These are phyloP conservation scores for Drosophila lutescens DNA, from an alignment of 2,888 invertebrate genomes.

Conservation along the genomic window DNA sequence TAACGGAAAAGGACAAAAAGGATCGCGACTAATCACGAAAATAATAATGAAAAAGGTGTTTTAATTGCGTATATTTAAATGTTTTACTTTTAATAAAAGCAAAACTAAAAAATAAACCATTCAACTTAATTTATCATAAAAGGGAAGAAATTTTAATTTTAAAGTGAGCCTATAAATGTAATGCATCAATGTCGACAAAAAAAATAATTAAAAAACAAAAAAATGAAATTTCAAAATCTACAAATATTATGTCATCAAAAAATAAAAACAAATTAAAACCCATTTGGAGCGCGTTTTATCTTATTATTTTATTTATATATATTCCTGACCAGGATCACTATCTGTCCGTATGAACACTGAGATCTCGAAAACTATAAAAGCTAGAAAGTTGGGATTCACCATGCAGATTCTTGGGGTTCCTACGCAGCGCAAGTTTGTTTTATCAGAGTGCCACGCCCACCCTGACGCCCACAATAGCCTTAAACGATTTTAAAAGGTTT, in stretches of 20 bases:
- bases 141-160: conserved; percentile 64
- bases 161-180: conserved; percentile 73
- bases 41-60: conserved; percentile 41
- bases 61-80: conserved; percentile 56
- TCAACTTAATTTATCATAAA: conserved; percentile 71
- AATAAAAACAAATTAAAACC: conserved; percentile 64
- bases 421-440: no score
- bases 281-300: conserved; percentile 29
- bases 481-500: no score
- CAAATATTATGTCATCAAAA: conserved; percentile 55
- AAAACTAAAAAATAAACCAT: conserved; percentile 36
- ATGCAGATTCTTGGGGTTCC: no score
- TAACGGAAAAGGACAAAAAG: conserved; percentile 42
- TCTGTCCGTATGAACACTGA: no score
- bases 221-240: conserved; percentile 46
- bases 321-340: no score
- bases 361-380: no score
- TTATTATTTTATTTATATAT: no score
- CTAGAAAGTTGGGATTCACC: no score
- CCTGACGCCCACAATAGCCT: no score
- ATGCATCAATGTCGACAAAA: conserved; percentile 66
- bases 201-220: conserved; percentile 35
- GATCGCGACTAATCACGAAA: conserved; percentile 62
- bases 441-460: no score
- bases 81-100: conserved; percentile 64